phyloP scores from a whole-genome alignment of 2,888 invertebrate genomes.

The Chalcosyrphus nemorum region DNA sequence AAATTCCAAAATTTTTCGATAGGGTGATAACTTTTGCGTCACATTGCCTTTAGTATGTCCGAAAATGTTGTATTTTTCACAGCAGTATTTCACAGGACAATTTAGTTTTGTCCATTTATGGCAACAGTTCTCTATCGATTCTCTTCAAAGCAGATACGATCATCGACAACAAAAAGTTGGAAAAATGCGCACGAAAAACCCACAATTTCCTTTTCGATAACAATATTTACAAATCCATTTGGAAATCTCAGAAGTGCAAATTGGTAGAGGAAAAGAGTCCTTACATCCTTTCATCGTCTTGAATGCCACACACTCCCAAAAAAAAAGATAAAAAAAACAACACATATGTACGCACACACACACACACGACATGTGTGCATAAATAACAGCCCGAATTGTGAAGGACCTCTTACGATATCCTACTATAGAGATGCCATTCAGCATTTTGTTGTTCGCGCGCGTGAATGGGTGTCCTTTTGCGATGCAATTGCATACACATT shows the following conservation, averaged over 20 bases:
- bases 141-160: background rate
- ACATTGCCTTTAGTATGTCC: no score
- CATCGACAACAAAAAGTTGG: background rate
- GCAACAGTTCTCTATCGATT: slow-evolving; percentile 46
- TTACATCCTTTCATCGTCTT: slow-evolving; percentile 57
- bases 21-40: no score
- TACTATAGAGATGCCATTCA: slow-evolving; percentile 11
- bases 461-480: slow-evolving; percentile 43
- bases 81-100: slow-evolving; percentile 24
- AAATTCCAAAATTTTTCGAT: no score
- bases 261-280: slow-evolving; percentile 56
- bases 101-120: slow-evolving; percentile 16
- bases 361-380: no score
- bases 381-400: slow-evolving; percentile 3
- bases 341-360: background rate
- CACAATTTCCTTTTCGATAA: slow-evolving; percentile 49
- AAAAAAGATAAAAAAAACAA: no score
- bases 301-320: slow-evolving; percentile 17
- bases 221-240: slow-evolving; percentile 69
- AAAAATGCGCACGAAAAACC: background rate
- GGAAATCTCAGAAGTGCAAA: slow-evolving; percentile 67
- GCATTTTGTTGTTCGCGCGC: slow-evolving; percentile 7
- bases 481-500: slow-evolving; percentile 30
- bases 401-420: slow-evolving; percentile 39
- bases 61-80: background rate